These are phyloP conservation scores for Phataginus tricuspis DNA, from an alignment of 2,797 vertebrate species.

Conservation along the genomic window DNA sequence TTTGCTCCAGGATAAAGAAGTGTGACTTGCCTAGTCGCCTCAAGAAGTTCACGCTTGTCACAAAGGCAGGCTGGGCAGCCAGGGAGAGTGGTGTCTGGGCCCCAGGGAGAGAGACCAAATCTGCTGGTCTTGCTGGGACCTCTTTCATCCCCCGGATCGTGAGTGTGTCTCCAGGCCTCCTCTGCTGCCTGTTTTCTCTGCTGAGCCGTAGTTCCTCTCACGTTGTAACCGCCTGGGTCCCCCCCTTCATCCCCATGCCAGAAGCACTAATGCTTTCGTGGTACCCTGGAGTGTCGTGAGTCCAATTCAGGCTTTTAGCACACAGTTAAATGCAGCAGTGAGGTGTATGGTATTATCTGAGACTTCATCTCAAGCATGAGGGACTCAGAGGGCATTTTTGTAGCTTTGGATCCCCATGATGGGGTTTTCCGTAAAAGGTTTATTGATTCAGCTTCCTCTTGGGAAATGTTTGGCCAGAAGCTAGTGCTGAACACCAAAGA, in stretches of 20 bases:
- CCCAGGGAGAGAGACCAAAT: not conserved
- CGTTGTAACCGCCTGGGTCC: not conserved
- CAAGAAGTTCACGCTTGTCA: not conserved
- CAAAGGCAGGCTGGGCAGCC: not conserved
- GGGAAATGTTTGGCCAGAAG: constrained; percentile 65
- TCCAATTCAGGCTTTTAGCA: constrained; percentile 69
- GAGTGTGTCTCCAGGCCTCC: not conserved
- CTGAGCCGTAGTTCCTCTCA: not conserved
- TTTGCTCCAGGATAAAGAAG: not conserved
- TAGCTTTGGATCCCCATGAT: constrained; percentile 71
- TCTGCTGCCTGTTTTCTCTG: not conserved
- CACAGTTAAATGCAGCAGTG: constrained; percentile 65
- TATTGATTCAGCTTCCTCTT: constrained; percentile 62
- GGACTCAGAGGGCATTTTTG: constrained; percentile 63
- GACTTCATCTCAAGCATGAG: constrained; percentile 62
- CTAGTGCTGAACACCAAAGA: constrained; percentile 61
- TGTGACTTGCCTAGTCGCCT: not conserved
- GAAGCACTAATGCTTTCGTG: not conserved
- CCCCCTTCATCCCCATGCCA: not conserved
- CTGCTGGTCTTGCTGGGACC: not conserved
- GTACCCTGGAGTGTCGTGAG: constrained; percentile 56
- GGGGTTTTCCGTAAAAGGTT: constrained; percentile 73
- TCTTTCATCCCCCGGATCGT: not conserved
- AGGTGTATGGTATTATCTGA: constrained; percentile 60
- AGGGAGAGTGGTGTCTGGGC: not conserved